phyloP scores from a whole-genome alignment of 2,113 vertebrate genomes.

The Donacobius atricapilla region DNA sequence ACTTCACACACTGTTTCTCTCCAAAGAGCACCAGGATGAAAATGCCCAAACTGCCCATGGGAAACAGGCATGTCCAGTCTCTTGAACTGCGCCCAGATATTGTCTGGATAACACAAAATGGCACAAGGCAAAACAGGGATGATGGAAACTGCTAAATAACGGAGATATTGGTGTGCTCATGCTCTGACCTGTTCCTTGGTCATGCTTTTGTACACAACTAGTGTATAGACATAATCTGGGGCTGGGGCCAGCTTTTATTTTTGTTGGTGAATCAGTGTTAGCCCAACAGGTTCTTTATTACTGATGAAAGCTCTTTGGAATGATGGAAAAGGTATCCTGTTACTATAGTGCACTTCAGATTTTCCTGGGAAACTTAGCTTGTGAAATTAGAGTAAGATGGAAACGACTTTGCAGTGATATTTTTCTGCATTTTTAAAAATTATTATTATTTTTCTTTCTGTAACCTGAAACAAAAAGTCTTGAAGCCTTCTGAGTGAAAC shows the following conservation, averaged over 20 bases:
- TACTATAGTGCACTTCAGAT: not conserved
- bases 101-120: not conserved
- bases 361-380: slow-evolving; percentile 17
- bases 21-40: not conserved
- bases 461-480: not conserved
- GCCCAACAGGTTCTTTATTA: not conserved
- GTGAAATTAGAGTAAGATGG: slow-evolving; percentile 12
- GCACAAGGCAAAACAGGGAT: not conserved
- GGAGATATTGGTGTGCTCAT: not conserved
- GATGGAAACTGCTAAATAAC: not conserved
- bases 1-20: not conserved
- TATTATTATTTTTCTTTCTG: not conserved
- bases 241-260: not conserved
- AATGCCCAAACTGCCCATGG: not conserved
- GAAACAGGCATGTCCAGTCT: not conserved
- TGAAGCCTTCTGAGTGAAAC: not conserved
- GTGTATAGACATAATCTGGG: not conserved
- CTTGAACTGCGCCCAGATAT: not conserved
- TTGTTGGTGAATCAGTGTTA: not conserved
- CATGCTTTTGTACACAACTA: not conserved
- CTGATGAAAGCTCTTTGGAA: not conserved
- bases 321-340: slow-evolving; percentile 17
- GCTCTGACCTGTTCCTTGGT: not conserved
- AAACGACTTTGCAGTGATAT: not conserved
- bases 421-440: not conserved